These are phyloP conservation scores for Sardina pilchardus DNA, from an alignment of 2,113 vertebrate genomes.

Conservation along the genomic window DNA sequence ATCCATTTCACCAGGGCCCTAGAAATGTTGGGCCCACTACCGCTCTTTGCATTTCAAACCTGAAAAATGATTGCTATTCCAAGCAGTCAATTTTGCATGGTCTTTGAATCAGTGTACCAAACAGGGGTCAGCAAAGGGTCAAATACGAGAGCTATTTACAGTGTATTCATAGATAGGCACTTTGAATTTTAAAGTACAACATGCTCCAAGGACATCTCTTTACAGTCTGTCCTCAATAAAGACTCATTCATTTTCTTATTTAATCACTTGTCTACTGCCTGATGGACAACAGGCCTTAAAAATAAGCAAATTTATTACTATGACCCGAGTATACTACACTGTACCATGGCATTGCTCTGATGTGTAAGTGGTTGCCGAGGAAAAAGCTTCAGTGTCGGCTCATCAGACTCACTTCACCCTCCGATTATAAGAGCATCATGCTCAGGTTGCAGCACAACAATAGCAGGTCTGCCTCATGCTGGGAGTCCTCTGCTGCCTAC, in stretches of 20 bases:
- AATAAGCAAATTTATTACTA: not conserved
- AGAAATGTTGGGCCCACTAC: too few relatives aligned
- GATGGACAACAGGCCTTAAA: not conserved
- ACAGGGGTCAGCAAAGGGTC: not conserved
- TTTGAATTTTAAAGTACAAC: too few relatives aligned
- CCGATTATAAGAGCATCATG: constrained; percentile 56
- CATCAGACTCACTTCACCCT: constrained; percentile 53
- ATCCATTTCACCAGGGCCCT: not conserved
- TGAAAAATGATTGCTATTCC: not conserved
- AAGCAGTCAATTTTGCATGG: not conserved
- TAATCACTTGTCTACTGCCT: not conserved
- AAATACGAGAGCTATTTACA: not conserved
- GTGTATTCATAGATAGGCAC: too few relatives aligned
- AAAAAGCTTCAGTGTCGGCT: constrained; percentile 39
- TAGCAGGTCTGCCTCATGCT: constrained; percentile 51
- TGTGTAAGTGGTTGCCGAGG: not conserved
- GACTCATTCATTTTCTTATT: not conserved
- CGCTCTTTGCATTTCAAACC: too few relatives aligned
- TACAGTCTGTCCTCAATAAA: not conserved
- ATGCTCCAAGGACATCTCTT: not conserved
- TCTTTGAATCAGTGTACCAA: not conserved
- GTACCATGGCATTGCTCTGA: not conserved
- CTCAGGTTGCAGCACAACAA: constrained; percentile 56
- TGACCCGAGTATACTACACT: too few relatives aligned
- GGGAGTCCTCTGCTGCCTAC: constrained; percentile 59